A percentile compares a stretch with the other conserved stretches of the same genome.
phyloP scores from a whole-genome alignment of 2,113 vertebrate genomes.

The Microcebus griseorufus region DNA sequence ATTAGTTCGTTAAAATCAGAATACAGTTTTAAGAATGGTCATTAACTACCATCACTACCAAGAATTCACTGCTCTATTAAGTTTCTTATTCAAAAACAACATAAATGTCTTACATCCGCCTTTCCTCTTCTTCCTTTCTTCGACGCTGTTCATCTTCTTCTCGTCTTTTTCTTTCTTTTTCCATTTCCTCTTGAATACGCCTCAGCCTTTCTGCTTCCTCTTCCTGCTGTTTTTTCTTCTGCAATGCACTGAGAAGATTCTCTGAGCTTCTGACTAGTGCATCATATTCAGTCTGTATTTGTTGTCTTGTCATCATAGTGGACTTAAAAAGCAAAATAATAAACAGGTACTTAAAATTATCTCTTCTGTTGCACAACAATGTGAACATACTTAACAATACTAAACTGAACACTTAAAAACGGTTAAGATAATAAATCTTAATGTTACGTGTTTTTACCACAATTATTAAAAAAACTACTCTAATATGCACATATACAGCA shows the following conservation, averaged over 20 bases:
- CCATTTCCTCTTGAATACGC: constrained; percentile 97
- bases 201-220: constrained; percentile 94
- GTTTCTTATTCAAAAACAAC: neutral
- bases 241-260: constrained; percentile 91
- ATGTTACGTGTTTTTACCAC: neutral
- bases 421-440: neutral
- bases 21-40: neutral
- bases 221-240: constrained; percentile 96
- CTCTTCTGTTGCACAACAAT: neutral
- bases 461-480: neutral
- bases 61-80: neutral
- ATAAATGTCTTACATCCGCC: constrained; percentile 88
- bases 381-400: neutral
- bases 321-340: constrained; percentile 81
- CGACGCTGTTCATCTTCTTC: constrained; percentile 91
- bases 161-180: constrained; percentile 91
- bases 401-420: neutral
- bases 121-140: constrained; percentile 93
- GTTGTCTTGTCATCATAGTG: constrained; percentile 91
- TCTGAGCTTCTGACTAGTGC: constrained; percentile 92
- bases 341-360: neutral
- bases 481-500: neutral
- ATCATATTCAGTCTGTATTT: constrained; percentile 93
- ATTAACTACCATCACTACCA: neutral
- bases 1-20: neutral